Percentiles rank a stretch among this genome's conserved stretches.
Evolutionary conservation across 2,113 vertebrate species (phyloP).

Genomic region (Propithecus coquereli): DNA sequence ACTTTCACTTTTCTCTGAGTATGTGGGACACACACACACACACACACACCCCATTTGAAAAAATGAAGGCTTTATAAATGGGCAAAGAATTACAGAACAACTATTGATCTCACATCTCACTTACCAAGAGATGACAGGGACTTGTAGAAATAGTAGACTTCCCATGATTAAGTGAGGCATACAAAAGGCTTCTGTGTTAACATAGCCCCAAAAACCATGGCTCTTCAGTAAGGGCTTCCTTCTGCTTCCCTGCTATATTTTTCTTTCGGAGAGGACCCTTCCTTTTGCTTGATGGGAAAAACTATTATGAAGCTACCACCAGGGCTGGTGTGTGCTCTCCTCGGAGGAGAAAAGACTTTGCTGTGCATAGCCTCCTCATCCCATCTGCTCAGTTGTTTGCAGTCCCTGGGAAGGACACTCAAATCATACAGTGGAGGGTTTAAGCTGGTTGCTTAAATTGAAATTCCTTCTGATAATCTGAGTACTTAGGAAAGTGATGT

Average conservation of each 20-base stretch:
- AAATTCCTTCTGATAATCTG: background rate
- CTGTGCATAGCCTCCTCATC: accelerated
- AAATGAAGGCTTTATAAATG: slow-evolving; percentile 85
- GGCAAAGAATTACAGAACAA: slow-evolving; percentile 85
- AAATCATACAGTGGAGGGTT: background rate
- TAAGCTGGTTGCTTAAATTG: background rate
- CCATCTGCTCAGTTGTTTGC: background rate
- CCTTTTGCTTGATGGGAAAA: background rate
- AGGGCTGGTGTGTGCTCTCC: background rate
- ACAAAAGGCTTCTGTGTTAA: slow-evolving; percentile 27
- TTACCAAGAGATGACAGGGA: slow-evolving; percentile 76
- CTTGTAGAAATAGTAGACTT: slow-evolving; percentile 82
- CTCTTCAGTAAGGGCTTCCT: background rate
- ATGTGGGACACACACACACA: background rate
- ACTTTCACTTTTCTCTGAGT: background rate
- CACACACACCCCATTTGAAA: slow-evolving; percentile 80
- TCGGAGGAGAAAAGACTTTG: background rate
- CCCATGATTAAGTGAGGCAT: slow-evolving; percentile 62
- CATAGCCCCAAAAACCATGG: background rate
- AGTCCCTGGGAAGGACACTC: accelerated
- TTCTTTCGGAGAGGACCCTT: background rate
- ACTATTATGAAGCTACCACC: background rate
- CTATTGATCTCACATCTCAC: slow-evolving; percentile 82
- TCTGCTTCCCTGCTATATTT: too few relatives aligned
- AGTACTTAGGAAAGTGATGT: background rate